A percentile compares a stretch with the other conserved stretches of the same genome.
Conservation (phyloP, 37 sponge, comb jelly and placozoan species). For the Bolinopsis microptera region DNA sequence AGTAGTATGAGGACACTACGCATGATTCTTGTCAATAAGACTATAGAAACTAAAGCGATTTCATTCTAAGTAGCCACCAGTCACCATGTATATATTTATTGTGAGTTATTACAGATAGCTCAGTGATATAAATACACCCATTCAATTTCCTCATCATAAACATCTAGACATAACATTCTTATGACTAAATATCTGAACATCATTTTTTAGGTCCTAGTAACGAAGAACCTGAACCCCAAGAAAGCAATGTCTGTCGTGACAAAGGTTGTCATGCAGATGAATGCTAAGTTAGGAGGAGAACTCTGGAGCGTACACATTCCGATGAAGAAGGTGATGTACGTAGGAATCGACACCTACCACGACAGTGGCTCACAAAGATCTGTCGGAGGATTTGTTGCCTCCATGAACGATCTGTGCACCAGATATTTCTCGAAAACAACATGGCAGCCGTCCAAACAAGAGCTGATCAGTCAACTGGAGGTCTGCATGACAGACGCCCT, state of each 20-base stretch:
- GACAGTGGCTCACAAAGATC: slow-evolving; percentile 80
- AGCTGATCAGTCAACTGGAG: slow-evolving; percentile 82
- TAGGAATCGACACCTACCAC: slow-evolving; percentile 96
- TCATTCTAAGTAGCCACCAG: no score
- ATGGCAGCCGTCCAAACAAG: slow-evolving; percentile 89
- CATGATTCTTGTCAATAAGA: no score
- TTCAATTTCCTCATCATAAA: no score
- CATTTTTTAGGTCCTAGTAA: background rate
- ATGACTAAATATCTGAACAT: no score
- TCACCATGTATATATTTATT: no score
- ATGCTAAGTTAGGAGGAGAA: slow-evolving; percentile 91
- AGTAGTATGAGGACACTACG: no score
- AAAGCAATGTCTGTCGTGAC: slow-evolving; percentile 86
- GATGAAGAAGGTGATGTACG: slow-evolving; percentile 88
- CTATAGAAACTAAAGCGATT: no score
- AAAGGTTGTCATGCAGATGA: slow-evolving; percentile 90
- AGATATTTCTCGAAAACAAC: slow-evolving; percentile 85
- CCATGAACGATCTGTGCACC: slow-evolving; percentile 82
- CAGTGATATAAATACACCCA: no score
- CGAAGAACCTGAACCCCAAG: slow-evolving; percentile 40
- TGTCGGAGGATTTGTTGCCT: slow-evolving; percentile 89
- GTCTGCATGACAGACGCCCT: slow-evolving; percentile 70
- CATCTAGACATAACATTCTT: no score
- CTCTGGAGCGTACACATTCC: slow-evolving; percentile 65
- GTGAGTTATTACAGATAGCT: no score